These are phyloP conservation scores for Perca flavescens DNA, from an alignment of 2,113 vertebrate genomes.

Conservation along the genomic window DNA sequence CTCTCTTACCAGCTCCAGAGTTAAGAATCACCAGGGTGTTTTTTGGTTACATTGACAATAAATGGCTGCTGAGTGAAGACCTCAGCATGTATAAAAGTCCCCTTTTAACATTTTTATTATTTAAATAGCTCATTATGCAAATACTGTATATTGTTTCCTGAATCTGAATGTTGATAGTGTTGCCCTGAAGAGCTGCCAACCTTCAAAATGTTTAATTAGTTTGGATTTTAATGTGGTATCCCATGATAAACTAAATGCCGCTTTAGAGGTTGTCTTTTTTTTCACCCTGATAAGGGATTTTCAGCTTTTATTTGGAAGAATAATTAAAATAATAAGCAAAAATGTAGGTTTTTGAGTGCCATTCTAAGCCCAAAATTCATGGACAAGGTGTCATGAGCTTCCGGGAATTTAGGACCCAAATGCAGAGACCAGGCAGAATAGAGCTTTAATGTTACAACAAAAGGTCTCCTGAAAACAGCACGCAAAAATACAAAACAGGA, in stretches of 20 bases:
- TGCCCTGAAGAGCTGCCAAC: not conserved
- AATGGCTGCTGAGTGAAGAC: not conserved
- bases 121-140: not conserved
- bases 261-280: not conserved
- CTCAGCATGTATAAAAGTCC: not conserved
- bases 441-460: too few relatives aligned
- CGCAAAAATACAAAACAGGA: too few relatives aligned
- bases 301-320: not conserved
- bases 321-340: too few relatives aligned
- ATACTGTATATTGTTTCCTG: not conserved
- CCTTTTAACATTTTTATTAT: not conserved
- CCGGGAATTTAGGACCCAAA: too few relatives aligned
- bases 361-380: too few relatives aligned
- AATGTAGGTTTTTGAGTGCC: too few relatives aligned
- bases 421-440: too few relatives aligned
- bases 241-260: not conserved
- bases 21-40: too few relatives aligned
- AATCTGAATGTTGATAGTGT: not conserved
- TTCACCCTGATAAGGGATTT: not conserved
- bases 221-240: not conserved
- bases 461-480: too few relatives aligned
- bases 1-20: too few relatives aligned
- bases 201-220: constrained; percentile 4
- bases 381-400: too few relatives aligned
- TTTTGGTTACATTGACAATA: too few relatives aligned